Percentiles rank a stretch among this genome's conserved stretches.
These are phyloP conservation scores for Poeciliopsis infans DNA, from an alignment of 2,797 vertebrate genomes.

Conservation along the genomic window DNA sequence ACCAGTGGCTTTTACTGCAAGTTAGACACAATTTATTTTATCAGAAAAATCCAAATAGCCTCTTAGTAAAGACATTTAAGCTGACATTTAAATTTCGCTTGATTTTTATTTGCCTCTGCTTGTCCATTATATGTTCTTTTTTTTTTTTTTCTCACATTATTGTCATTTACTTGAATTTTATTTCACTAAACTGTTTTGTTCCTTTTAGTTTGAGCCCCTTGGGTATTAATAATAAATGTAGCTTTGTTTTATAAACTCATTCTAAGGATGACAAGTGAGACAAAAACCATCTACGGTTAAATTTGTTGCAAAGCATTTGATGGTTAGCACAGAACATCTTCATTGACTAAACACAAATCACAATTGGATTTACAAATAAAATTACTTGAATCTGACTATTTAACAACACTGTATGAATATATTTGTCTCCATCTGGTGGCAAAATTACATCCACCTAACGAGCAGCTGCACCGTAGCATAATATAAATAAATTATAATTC, in stretches of 20 bases:
- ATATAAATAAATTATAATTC: not conserved
- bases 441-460: not conserved
- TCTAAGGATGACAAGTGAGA: not conserved
- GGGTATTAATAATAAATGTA: not conserved
- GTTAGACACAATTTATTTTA: not conserved
- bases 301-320: not conserved
- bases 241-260: not conserved
- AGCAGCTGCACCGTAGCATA: not conserved
- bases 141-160: not conserved
- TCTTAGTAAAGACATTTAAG: not conserved
- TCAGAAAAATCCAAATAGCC: not conserved
- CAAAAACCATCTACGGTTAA: not conserved
- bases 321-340: not conserved
- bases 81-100: not conserved
- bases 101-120: not conserved
- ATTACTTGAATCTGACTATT: not conserved
- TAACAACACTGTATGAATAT: not conserved
- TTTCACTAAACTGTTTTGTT: not conserved
- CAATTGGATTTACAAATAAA: not conserved
- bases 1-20: no score
- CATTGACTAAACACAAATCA: not conserved
- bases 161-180: not conserved
- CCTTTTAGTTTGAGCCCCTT: not conserved
- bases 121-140: not conserved
- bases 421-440: slow-evolving; percentile 2